phyloP scores from a whole-genome alignment of 1,140 invertebrate genomes.

The Drosophila ogumai region DNA sequence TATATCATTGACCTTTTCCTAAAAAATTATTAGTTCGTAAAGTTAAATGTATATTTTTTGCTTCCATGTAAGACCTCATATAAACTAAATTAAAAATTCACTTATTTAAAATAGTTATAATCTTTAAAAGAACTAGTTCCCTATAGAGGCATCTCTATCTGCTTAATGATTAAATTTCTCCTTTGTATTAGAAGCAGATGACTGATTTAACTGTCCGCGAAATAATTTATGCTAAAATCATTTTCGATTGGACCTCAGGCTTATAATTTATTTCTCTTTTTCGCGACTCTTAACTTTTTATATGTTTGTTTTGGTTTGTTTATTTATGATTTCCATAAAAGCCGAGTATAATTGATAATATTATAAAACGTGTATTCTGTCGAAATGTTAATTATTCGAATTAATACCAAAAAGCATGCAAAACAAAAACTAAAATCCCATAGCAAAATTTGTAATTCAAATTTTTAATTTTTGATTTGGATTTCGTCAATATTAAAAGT shows the following conservation, averaged over 20 bases:
- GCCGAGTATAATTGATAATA: conserved; percentile 10
- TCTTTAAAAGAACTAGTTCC: conserved; percentile 19
- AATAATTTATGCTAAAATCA: conserved; percentile 31
- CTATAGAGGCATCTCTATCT: conserved; percentile 4
- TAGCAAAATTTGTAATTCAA: conserved; percentile 19
- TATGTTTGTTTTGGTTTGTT: conserved; percentile 13
- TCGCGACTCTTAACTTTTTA: conserved; percentile 6
- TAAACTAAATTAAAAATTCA: too few species aligned
- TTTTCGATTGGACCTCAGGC: not conserved
- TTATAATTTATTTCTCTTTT: conserved; percentile 23
- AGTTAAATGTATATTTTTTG: not conserved
- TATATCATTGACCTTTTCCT: not conserved
- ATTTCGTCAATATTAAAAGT: conserved; percentile 1
- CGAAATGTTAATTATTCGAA: conserved; percentile 32
- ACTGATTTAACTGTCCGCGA: conserved; percentile 28
- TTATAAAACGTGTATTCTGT: conserved; percentile 26
- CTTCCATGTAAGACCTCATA: not conserved
- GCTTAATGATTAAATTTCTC: conserved; percentile 8
- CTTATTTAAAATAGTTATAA: not conserved
- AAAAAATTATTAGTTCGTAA: not conserved
- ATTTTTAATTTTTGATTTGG: conserved; percentile 5
- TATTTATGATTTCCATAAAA: conserved; percentile 22
- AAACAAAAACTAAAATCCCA: conserved; percentile 10
- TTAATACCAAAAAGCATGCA: conserved; percentile 12
- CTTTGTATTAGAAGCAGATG: conserved; percentile 9